phyloP scores from a whole-genome alignment of 2,113 vertebrate genomes.

The Zapornia atra region DNA sequence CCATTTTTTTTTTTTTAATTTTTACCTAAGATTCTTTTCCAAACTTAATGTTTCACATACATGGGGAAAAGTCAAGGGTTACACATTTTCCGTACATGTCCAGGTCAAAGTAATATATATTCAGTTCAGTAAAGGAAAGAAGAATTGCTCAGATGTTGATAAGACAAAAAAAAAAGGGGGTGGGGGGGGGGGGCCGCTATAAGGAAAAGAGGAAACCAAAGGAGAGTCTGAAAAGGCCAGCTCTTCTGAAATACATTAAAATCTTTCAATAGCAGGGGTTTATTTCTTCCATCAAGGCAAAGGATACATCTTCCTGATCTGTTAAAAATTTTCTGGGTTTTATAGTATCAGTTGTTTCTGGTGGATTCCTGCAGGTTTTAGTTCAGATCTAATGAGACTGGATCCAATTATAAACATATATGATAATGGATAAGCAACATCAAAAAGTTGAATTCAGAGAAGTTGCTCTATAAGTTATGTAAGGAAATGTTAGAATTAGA shows the following conservation, averaged over 20 bases:
- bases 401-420: background rate
- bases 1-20: background rate
- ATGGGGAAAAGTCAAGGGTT: background rate
- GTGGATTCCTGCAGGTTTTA: background rate
- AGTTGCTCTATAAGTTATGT: background rate
- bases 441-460: background rate
- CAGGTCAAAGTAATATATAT: background rate
- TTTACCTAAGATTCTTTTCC: background rate
- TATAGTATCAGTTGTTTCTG: background rate
- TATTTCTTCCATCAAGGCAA: background rate
- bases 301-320: background rate
- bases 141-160: background rate
- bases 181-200: background rate
- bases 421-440: background rate
- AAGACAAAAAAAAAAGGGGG: background rate
- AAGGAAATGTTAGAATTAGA: background rate
- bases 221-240: background rate
- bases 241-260: background rate
- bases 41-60: background rate
- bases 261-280: background rate
- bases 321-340: background rate
- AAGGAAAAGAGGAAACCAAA: background rate
- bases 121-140: background rate
- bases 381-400: background rate
- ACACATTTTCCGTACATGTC: background rate